Percentiles rank a stretch among this genome's conserved stretches.
phyloP scores from a whole-genome alignment of 2,888 invertebrate genomes.

The Bombyx huttoni region DNA sequence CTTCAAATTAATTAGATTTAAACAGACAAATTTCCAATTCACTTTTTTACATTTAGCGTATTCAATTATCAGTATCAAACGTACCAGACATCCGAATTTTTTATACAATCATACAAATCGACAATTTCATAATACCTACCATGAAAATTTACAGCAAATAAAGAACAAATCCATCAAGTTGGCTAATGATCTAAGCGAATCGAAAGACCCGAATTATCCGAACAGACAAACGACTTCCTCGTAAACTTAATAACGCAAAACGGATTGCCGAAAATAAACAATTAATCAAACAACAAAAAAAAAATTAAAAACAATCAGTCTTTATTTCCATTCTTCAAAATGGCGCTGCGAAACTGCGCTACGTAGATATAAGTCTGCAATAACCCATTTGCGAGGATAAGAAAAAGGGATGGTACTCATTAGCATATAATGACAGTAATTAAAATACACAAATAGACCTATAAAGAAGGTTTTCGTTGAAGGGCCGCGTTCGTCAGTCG shows the following conservation, averaged over 20 bases:
- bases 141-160: neutral
- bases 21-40: no score
- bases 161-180: constrained; percentile 2
- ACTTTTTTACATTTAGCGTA: no score
- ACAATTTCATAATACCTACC: neutral
- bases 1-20: no score
- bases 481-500: constrained; percentile 70
- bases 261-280: constrained; percentile 51
- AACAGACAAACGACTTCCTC: constrained; percentile 54
- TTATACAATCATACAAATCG: neutral
- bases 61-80: neutral
- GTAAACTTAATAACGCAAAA: constrained; percentile 63
- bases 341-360: constrained; percentile 48
- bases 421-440: constrained; percentile 80
- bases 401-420: constrained; percentile 73
- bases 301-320: constrained; percentile 45
- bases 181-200: constrained; percentile 11
- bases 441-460: constrained; percentile 81
- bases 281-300: constrained; percentile 63
- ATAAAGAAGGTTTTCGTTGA: constrained; percentile 71
- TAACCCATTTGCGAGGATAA: constrained; percentile 72
- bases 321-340: constrained; percentile 67
- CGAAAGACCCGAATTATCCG: constrained; percentile 37
- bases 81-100: neutral
- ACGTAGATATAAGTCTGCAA: constrained; percentile 65